Conservation (phyloP, 2,888 invertebrate species). For the Brachypterus glaber region DNA sequence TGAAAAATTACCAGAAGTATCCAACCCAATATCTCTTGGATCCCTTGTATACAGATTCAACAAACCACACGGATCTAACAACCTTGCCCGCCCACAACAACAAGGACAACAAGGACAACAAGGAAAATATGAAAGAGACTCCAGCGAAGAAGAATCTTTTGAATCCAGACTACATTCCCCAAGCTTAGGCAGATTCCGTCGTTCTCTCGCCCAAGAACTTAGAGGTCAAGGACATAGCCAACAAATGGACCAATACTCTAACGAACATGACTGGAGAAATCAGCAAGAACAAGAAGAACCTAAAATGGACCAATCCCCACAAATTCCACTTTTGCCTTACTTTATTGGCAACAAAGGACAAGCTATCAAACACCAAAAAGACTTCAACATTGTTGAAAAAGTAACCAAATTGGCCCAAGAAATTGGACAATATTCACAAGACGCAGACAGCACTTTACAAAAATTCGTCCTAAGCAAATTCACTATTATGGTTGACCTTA, state of each 20-base stretch:
- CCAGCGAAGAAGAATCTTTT: slow-evolving; percentile 9
- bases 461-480: slow-evolving; percentile 54
- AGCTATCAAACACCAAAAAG: slow-evolving; percentile 33
- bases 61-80: slow-evolving; percentile 30
- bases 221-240: slow-evolving; percentile 25
- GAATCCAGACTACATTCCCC: background rate
- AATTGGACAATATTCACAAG: slow-evolving; percentile 51
- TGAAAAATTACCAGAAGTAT: slow-evolving; percentile 36
- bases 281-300: slow-evolving; percentile 37
- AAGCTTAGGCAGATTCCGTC: slow-evolving; percentile 4
- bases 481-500: slow-evolving; percentile 47
- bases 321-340: slow-evolving; percentile 41
- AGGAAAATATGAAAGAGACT: background rate
- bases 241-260: slow-evolving; percentile 14
- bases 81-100: slow-evolving; percentile 20
- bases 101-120: slow-evolving; percentile 27
- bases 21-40: slow-evolving; percentile 40
- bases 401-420: slow-evolving; percentile 42
- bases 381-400: slow-evolving; percentile 26
- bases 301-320: slow-evolving; percentile 33
- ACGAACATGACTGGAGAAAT: no score
- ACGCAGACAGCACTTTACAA: slow-evolving; percentile 48
- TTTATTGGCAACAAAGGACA: slow-evolving; percentile 43
- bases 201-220: slow-evolving; percentile 9
- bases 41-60: slow-evolving; percentile 46